A percentile compares a stretch with the other conserved stretches of the same genome.
These are phyloP conservation scores for Drosophila subsilvestris DNA, from an alignment of 2,888 invertebrate species.

Conservation along the genomic window DNA sequence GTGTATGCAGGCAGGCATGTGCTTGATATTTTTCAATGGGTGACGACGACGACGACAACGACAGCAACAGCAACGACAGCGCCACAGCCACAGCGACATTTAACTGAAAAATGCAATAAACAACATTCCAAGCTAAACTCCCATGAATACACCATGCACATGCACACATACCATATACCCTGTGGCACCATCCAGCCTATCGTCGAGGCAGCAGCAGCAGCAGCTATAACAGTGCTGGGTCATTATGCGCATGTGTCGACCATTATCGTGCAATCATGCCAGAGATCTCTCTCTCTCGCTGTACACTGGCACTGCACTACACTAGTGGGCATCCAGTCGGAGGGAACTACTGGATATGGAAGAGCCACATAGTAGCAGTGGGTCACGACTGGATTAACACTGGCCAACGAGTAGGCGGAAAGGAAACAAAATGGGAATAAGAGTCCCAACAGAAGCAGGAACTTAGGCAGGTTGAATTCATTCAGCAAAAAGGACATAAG, in stretches of 20 bases:
- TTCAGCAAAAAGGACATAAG: neutral
- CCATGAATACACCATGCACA: constrained; percentile 32
- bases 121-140: constrained; percentile 70
- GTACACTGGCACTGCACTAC: neutral
- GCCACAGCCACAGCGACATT: constrained; percentile 49
- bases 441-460: neutral
- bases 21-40: constrained; percentile 39
- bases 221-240: constrained; percentile 43
- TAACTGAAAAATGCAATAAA: constrained; percentile 72
- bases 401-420: neutral
- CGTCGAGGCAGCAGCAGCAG: constrained; percentile 8
- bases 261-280: constrained; percentile 51
- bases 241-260: constrained; percentile 59
- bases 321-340: neutral
- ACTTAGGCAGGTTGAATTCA: neutral
- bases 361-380: neutral
- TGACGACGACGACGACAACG: constrained; percentile 31
- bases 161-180: constrained; percentile 4
- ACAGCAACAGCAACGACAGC: neutral
- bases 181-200: constrained; percentile 1
- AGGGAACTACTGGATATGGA: neutral
- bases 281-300: neutral
- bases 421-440: neutral
- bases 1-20: constrained; percentile 28
- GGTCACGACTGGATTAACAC: neutral